Evolutionary conservation across 1,140 invertebrate species (phyloP), one percentile per base, ranked within the genome.

Genomic region (Meloidogyne exigua): DNA sequence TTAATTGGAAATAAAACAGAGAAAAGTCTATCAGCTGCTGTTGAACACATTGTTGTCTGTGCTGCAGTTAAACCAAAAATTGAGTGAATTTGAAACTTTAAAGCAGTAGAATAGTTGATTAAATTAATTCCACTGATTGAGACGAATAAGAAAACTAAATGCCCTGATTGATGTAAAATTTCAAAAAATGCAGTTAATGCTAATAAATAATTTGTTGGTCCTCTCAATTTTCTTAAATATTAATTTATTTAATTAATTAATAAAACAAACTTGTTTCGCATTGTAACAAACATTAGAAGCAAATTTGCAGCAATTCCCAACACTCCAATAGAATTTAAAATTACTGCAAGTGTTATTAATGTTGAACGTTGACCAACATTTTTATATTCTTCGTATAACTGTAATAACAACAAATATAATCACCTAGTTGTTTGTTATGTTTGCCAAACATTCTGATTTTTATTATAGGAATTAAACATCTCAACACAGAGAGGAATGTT

Each of bases 101-200:
- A 25, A 21, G 70, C 70, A 28, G 63, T 25, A 28, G 49, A 49
- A 57, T 72, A 72, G 9, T 49, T 49, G 7, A 72, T 32, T 4
- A 72, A 72, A 57, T 72, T 72, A 57, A 57, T 72, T 36, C 70
- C 70, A n/a, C 23, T 44, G 2, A 57, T 32, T 25, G 44, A 21
- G n/a, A 72, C 25, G 2, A 18, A 23, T 28, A 72, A 57, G 26
- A 72, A 72, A 0, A 21, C 18, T 26, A 72, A 63, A 57, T 72
- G 70, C 3, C 18, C 28, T n/a, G 70, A 42, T 5, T 72, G 70
- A n/a, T 72, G 70, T 13, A 72, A n/a, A 23, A 44, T 72, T n/a
- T 72, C 70, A 63, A 72, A 72, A 4, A 72, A 49, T 28, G 70
- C 70, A 63, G 42, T 72, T 63, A 72, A 63, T n/a, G 70, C 70